Base-by-base conservation (phyloP, 1,140 invertebrate species). In the Nylanderia fulva region DNA sequence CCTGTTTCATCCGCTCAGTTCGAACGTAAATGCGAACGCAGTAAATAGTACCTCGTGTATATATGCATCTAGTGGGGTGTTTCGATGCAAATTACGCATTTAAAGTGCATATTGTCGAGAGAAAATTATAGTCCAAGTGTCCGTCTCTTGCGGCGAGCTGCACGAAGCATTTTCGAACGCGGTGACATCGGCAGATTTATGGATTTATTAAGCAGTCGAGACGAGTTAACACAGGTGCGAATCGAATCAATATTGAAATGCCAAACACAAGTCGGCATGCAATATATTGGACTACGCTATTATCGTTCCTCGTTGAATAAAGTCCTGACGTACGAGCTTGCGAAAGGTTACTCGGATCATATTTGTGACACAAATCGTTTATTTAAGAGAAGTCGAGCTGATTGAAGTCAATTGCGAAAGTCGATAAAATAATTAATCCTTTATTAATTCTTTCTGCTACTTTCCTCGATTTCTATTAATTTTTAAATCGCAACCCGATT, bases 11-110 rank as follows among this genome's bases (percentile, higher is more conserved):
- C 7, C 11, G 61, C 13, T 58, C 27, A 27, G 15, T 18, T 29
- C 29, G 66, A 42, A 15, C 24, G 72, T 36, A 80, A 48, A 42
- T 29, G 45, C 33, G 13, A 33, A 66, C 42, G 54, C 45, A 48
- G 45, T 79, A 79, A 79, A 79, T 61, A 66, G 75, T 79, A 36
- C 29, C 39, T 79, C 75, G 75, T 68, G 27, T 27, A 61, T 54
- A 48, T 48, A 48, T 54, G 29, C 29, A 45, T 68, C 29, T 52
- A 39, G n/a, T 77, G n/a, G n/a, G 29, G 13, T 68, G n/a, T 66
- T 52, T 52, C 60, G 68, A 68, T 79, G 61, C 27, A 68, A 79
- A 79, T 79, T 79, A 29, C 42, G 42, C 75, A 68, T 79, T 79
- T 68, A 52, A 9, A 64, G 75, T 45, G 75, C 61, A 54, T 21